Percentiles rank a stretch among this genome's conserved stretches.
Conservation (phyloP, 2,888 invertebrate genomes). For the Orchestes rusci region DNA sequence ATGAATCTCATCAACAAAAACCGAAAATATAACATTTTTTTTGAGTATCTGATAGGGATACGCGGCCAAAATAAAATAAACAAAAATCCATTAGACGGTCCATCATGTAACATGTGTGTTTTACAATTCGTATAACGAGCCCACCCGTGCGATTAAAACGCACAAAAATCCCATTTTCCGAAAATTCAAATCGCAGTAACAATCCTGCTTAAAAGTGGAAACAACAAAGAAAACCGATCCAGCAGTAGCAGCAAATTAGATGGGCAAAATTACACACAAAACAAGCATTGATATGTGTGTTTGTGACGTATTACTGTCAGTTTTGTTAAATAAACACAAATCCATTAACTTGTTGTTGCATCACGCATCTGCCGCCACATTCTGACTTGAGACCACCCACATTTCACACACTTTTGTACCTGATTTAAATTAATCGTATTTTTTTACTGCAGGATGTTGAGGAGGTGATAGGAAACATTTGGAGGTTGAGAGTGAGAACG, state of each 20-base stretch:
- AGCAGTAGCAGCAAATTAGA: too few relatives aligned
- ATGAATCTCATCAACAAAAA: too few relatives aligned
- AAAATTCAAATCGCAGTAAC: conserved; percentile 9
- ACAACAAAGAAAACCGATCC: too few relatives aligned
- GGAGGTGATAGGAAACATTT: too few relatives aligned
- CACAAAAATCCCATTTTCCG: too few relatives aligned
- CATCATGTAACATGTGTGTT: neutral
- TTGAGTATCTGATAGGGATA: conserved; percentile 28
- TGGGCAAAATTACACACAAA: conserved; percentile 19
- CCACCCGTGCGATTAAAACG: neutral
- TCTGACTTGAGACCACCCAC: conserved; percentile 41
- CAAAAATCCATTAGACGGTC: conserved; percentile 19
- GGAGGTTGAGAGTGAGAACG: too few relatives aligned
- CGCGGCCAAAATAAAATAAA: conserved; percentile 19
- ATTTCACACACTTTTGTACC: conserved; percentile 9
- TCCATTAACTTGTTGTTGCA: conserved; percentile 47
- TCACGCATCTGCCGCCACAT: conserved; percentile 45
- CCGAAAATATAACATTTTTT: too few relatives aligned
- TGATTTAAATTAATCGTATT: neutral
- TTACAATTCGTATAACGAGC: neutral
- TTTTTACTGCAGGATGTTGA: too few relatives aligned
- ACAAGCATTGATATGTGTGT: conserved; percentile 20
- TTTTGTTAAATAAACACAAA: conserved; percentile 44
- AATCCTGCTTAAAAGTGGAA: conserved; percentile 13
- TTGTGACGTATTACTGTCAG: conserved; percentile 43